A percentile compares a stretch with the other conserved stretches of the same genome.
phyloP scores from a whole-genome alignment of 2,113 vertebrate species.

The Todiramphus chloris region DNA sequence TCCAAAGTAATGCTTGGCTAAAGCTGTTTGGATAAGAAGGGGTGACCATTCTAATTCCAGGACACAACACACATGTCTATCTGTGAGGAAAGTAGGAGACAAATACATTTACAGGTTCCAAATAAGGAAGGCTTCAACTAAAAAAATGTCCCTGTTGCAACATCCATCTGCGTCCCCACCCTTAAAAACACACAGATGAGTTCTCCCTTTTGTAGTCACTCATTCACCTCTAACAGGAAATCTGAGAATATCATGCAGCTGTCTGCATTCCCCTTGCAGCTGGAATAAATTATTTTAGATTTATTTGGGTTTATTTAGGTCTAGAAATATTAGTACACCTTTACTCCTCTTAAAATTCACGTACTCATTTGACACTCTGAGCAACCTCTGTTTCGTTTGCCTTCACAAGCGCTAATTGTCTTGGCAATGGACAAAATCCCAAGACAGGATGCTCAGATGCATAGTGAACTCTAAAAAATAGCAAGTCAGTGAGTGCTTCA shows the following conservation, averaged over 20 bases:
- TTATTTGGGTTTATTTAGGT: background rate
- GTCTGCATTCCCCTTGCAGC: background rate
- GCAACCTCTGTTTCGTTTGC: background rate
- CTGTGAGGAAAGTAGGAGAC: background rate
- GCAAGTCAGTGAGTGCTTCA: background rate
- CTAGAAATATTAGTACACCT: background rate
- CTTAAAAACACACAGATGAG: background rate
- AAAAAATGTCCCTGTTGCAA: background rate
- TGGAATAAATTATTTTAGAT: background rate
- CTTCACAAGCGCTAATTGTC: background rate
- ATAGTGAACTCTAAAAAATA: background rate
- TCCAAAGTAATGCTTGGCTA: background rate
- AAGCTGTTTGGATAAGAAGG: background rate
- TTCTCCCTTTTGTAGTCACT: background rate
- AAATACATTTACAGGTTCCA: background rate
- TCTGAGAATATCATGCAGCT: background rate
- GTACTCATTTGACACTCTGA: background rate
- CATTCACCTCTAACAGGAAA: background rate
- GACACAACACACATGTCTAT: background rate
- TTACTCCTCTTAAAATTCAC: background rate
- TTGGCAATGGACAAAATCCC: background rate
- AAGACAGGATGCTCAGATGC: background rate
- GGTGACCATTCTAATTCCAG: background rate
- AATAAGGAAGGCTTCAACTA: background rate
- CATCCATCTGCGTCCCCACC: background rate